phyloP scores from a whole-genome alignment of 2,888 invertebrate genomes.

The Pharmacophagus antenor region DNA sequence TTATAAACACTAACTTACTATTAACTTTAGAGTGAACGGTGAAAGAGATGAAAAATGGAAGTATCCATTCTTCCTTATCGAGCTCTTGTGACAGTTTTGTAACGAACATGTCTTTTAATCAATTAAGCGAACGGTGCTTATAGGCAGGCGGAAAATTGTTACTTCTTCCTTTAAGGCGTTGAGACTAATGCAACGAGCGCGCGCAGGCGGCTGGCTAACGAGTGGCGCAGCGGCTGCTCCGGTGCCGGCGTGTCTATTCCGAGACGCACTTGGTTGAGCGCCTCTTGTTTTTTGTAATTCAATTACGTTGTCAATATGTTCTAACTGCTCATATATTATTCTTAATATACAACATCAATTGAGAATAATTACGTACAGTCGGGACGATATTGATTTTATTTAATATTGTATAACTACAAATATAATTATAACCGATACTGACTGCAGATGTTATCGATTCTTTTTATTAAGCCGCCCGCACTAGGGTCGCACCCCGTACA shows the following conservation, averaged over 20 bases:
- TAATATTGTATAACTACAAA: not conserved
- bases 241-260: not conserved
- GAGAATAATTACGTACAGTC: too few relatives aligned
- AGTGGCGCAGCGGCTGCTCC: not conserved
- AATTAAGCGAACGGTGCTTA: constrained; percentile 10
- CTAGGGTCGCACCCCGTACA: not conserved
- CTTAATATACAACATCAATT: too few relatives aligned
- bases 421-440: not conserved
- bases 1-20: not conserved
- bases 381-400: too few relatives aligned
- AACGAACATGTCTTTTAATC: constrained; percentile 26
- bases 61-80: not conserved
- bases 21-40: not conserved
- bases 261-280: not conserved
- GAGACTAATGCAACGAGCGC: constrained; percentile 6
- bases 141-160: constrained; percentile 16
- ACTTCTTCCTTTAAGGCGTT: constrained; percentile 12
- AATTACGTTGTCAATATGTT: not conserved
- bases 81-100: not conserved
- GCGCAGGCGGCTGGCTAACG: too few relatives aligned
- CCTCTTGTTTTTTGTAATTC: not conserved
- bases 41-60: not conserved
- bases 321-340: not conserved
- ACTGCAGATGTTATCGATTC: not conserved
- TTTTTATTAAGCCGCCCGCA: not conserved